Base-by-base conservation (phyloP, 2,888 invertebrate genomes). In the Portevinia maculata region DNA sequence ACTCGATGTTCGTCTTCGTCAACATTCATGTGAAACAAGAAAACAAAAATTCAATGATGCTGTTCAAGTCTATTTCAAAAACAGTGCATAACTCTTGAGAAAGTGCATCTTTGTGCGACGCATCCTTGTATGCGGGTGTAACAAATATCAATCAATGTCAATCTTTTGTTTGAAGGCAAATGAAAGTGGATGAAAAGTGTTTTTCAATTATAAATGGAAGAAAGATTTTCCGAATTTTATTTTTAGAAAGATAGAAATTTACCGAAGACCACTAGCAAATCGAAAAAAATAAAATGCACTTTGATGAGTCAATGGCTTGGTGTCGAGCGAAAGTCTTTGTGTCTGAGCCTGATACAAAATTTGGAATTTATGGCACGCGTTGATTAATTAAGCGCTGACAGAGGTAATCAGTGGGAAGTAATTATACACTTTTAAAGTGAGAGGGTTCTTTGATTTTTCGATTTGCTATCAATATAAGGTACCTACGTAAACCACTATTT, bases 131-230 rank as follows among this genome's bases (percentile, higher is more conserved):
- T 75, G 81, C 75, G 81, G 70, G 81, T 64, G 76, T 75, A 81
- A 60, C 65, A 75, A 75, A 75, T 81, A 81, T 81, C 81, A 81
- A 81, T 81, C 81, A 81, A 64, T 60, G 81, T 81, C 81, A 75
- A 46, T 39, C 34, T 15, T 46, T 71, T 65, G 67, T 78, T 67
- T 73, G 78, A 69, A 79, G 74, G 60, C 73, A 28, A 3, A 67
- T 53, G 67, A 69, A 65, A 83, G 78, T 73, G 65, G 83, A 83
- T 62, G 83, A 78, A 83, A 83, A 83, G 78, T 78, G 76, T 83
- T 83, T 83, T 83, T 73, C 83, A 83, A 83, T 83, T 83, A 24
- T 24, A 78, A 71, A 67, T 34, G 19, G 50, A 28, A 41, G 44
- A 34, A 65, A 50, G 67, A 75, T 50, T 46, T 50, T 57, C 21